Conservation (phyloP, 1,140 invertebrate genomes). For the Eurytemora carolleeae region DNA sequence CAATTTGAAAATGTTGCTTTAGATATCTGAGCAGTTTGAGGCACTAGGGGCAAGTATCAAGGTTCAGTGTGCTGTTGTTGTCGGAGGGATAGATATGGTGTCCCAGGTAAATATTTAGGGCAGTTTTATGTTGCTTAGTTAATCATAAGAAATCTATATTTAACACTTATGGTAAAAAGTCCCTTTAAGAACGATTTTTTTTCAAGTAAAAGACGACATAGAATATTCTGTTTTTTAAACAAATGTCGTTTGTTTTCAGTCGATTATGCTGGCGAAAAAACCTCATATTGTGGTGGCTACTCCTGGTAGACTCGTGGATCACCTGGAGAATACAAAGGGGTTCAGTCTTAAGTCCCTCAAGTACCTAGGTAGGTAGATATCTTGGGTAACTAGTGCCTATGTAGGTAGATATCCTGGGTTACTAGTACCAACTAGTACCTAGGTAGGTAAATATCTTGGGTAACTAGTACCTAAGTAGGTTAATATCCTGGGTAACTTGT, state of each 20-base stretch:
- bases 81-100: constrained; percentile 86
- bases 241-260: constrained; percentile 80
- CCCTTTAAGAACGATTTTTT: too few relatives aligned
- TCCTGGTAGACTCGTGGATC: constrained; percentile 65
- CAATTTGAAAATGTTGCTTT: constrained; percentile 32
- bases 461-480: constrained; percentile 8
- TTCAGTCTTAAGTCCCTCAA: constrained; percentile 68
- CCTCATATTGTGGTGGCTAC: constrained; percentile 89
- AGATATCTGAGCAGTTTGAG: constrained; percentile 88
- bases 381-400: too few relatives aligned
- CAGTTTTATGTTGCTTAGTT: too few relatives aligned
- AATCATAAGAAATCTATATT: too few relatives aligned
- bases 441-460: too few relatives aligned
- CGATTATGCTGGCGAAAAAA: constrained; percentile 54
- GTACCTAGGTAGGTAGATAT: constrained; percentile 55
- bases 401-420: too few relatives aligned
- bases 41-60: constrained; percentile 68
- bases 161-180: too few relatives aligned
- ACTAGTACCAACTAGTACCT: too few relatives aligned
- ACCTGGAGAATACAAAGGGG: constrained; percentile 70
- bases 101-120: constrained; percentile 46
- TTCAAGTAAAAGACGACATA: too few relatives aligned
- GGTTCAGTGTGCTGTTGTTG: constrained; percentile 82
- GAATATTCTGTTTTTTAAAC: too few relatives aligned
- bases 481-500: too few relatives aligned